These are phyloP conservation scores for Tiliacea aurago DNA, from an alignment of 2,888 invertebrate genomes.

Conservation along the genomic window DNA sequence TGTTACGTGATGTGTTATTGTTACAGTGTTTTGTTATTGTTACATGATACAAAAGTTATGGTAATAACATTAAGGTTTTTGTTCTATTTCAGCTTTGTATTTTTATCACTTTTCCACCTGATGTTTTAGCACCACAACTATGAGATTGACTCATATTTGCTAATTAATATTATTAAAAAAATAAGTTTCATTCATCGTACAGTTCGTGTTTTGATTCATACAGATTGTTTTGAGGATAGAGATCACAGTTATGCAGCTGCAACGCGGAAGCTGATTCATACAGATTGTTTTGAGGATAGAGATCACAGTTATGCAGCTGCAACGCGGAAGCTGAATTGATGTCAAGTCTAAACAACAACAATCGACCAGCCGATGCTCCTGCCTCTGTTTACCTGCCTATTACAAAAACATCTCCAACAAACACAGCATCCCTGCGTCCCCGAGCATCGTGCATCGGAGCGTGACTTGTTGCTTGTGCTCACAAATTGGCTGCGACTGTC, in stretches of 20 bases:
- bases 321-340: neutral
- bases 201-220: neutral
- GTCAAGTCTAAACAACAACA: constrained; percentile 12
- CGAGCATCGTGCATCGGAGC: neutral
- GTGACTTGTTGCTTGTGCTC: constrained; percentile 36
- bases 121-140: neutral
- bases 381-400: neutral
- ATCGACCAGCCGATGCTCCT: neutral
- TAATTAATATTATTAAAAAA: too few relatives aligned
- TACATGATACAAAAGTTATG: neutral
- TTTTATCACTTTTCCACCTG: neutral
- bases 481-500: constrained; percentile 7
- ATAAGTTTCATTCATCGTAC: neutral
- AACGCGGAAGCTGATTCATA: neutral
- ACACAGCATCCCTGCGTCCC: neutral
- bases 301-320: neutral
- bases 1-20: constrained; percentile 14
- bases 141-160: neutral
- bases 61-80: neutral
- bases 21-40: neutral
- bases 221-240: neutral
- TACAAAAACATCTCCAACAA: constrained; percentile 14
- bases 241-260: neutral
- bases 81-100: neutral
- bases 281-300: neutral